Conservation (phyloP, 2,797 vertebrate genomes). For the Pseudochirops corinnae region DNA sequence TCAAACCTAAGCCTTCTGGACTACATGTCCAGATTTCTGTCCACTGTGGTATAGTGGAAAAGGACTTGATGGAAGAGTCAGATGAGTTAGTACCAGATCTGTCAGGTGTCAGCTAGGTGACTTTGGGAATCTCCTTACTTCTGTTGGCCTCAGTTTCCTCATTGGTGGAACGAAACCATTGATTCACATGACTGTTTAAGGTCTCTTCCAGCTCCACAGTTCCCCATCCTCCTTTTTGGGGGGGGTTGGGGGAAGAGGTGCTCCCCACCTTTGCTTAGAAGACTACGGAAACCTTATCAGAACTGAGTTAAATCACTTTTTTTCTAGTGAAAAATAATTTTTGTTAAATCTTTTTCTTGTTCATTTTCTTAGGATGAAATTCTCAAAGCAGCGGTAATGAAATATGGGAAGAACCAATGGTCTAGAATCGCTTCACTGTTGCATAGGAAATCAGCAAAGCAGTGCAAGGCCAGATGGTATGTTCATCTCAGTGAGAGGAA, state of each 20-base stretch:
- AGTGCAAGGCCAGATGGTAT: conserved; percentile 99
- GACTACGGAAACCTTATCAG: background rate
- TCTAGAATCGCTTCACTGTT: conserved; percentile 97
- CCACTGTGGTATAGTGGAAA: background rate
- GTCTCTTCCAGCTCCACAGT: background rate
- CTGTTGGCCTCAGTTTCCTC: background rate
- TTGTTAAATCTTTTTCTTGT: conserved; percentile 61
- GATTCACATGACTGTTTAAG: background rate
- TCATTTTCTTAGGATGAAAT: conserved; percentile 94
- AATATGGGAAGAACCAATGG: conserved; percentile 99
- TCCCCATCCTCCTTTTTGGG: background rate
- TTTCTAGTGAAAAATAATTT: conserved; percentile 39
- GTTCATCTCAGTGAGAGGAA: conserved; percentile 70
- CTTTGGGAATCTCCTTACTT: background rate
- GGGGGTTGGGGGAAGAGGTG: too few species aligned
- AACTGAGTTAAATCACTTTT: conserved; percentile 58
- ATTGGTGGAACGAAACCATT: background rate
- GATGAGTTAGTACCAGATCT: background rate
- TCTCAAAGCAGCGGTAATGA: conserved; percentile 99
- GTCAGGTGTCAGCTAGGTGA: background rate
- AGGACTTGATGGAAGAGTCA: background rate
- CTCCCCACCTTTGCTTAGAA: rapidly evolving
- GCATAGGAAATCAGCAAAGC: conserved; percentile 98
- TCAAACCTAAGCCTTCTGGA: background rate
- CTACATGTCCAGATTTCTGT: background rate